Percentiles rank a stretch among this genome's conserved stretches.
phyloP scores from a whole-genome alignment of 2,888 invertebrate genomes.

The Rhingia rostrata region DNA sequence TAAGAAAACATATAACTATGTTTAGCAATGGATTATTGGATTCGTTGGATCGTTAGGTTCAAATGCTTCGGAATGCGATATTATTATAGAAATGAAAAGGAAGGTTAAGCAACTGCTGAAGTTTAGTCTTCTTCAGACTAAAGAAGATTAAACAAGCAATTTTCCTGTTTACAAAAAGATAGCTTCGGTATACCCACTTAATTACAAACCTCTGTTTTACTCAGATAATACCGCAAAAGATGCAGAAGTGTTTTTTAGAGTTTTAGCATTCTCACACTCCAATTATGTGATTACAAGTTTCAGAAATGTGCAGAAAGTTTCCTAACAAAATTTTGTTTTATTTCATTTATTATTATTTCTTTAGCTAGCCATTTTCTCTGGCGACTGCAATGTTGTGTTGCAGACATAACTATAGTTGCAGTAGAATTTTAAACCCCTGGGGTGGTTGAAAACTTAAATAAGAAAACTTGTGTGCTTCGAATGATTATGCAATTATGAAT shows the following conservation, averaged over 20 bases:
- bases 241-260: background rate
- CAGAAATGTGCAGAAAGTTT: background rate
- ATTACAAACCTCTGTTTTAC: background rate
- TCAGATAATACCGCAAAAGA: background rate
- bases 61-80: too few species aligned
- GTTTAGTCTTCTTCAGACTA: background rate
- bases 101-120: too few species aligned
- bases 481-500: slow-evolving; percentile 24
- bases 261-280: background rate
- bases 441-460: slow-evolving; percentile 31
- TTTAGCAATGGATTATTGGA: too few species aligned
- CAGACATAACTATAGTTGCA: slow-evolving; percentile 22
- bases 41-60: too few species aligned
- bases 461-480: slow-evolving; percentile 41
- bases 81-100: too few species aligned
- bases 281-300: background rate
- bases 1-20: too few species aligned
- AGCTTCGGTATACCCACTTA: background rate
- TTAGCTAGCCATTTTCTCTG: background rate
- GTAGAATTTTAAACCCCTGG: background rate
- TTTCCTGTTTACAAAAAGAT: background rate
- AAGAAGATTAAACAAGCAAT: background rate
- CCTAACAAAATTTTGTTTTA: background rate
- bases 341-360: background rate
- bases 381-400: slow-evolving; percentile 4